Evolutionary conservation across 2,113 vertebrate genomes (phyloP).

Genomic region (Notarius lentiginosus): DNA sequence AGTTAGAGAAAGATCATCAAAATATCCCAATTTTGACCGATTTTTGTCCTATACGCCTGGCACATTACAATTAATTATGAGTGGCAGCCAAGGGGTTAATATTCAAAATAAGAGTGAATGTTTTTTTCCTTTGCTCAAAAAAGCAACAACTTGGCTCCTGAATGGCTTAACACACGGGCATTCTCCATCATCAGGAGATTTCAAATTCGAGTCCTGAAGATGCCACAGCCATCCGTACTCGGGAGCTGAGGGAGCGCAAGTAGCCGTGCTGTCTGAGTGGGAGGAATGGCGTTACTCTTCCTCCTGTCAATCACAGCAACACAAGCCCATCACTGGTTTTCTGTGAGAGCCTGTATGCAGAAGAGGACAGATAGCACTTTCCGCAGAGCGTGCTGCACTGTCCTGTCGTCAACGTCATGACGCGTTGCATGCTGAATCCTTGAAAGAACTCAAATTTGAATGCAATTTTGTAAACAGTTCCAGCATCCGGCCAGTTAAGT

Average conservation of each 20-base stretch:
- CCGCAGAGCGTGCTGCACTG: background rate
- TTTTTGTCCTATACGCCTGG: too few relatives aligned
- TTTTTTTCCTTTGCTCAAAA: background rate
- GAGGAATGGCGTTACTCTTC: background rate
- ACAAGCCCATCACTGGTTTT: background rate
- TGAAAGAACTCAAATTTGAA: too few relatives aligned
- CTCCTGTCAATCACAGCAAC: background rate
- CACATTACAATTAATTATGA: too few relatives aligned
- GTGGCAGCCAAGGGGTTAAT: too few relatives aligned
- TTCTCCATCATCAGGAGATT: background rate
- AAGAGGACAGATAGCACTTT: background rate
- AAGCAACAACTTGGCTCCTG: background rate
- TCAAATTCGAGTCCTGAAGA: background rate
- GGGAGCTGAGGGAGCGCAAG: too few relatives aligned
- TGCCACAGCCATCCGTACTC: too few relatives aligned
- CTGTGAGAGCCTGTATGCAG: background rate
- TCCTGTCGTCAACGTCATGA: background rate
- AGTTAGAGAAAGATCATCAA: too few relatives aligned
- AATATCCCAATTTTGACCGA: too few relatives aligned
- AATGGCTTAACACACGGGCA: background rate
- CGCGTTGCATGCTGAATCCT: background rate
- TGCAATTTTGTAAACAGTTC: too few relatives aligned
- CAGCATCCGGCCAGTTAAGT: too few relatives aligned
- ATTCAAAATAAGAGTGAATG: background rate
- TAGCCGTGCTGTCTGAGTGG: background rate